Evolutionary conservation across 1,140 invertebrate genomes (phyloP), one percentile per base, ranked within the genome.

Genomic region (Drosophila rufa): DNA sequence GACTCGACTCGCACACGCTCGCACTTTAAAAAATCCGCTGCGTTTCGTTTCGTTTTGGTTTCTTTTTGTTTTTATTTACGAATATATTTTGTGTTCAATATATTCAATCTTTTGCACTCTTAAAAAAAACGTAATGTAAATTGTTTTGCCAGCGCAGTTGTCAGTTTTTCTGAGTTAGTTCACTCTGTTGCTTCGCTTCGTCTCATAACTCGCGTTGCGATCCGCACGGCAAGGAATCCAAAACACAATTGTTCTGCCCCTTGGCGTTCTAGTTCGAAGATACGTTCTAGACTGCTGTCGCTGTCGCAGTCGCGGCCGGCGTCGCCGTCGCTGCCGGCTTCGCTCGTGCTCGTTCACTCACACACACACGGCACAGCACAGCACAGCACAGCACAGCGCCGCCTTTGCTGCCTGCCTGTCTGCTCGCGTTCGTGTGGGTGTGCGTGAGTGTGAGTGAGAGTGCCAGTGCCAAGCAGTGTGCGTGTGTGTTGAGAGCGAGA

Each of bases 171-270:
- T 40, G 22, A 27, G 59, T 51, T 48, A 55, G 51, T 22, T 55
- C 51, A 55, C 51, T 57, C 27, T 43, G 36, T 42, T 45, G 53
- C 19, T 70, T 46, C 45, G 53, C 30, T 62, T 61, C 55, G 51
- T 66, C 3, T 43, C 62, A 62, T 66, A 85, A 80, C 75, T 87
- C 82, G 82, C 82, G 81, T 75, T 80, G 82, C 82, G 85, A 85
- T 91, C 86, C 85, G 85, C 82, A 90, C 85, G 85, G 86, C 79
- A 90, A 90, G 86, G 69, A 92, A 92, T 91, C 90, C 85, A 92
- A 92, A 92, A 83, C 85, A 90, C 90, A 92, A 92, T 92, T 92
- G 90, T 92, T 92, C 86, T 86, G 82, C 74, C 80, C 80, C 78
- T 87, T 69, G 79, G 80, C 84, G 90, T 91, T 92, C 90, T 92